Evolutionary conservation across 2,113 vertebrate genomes (phyloP), one percentile per base, ranked within the genome.

Genomic region (Varanus salvator): DNA sequence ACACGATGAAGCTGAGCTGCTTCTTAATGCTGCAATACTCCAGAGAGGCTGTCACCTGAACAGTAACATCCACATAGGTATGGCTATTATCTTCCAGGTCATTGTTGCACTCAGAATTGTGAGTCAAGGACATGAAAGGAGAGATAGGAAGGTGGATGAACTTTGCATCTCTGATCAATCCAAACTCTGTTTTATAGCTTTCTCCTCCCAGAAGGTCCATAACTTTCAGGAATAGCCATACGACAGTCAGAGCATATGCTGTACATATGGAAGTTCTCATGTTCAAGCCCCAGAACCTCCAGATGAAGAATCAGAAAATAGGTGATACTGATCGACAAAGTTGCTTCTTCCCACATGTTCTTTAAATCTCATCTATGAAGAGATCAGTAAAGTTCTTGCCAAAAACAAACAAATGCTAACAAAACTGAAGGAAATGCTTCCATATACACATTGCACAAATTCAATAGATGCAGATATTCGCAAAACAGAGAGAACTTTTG

Each of bases 1-100:
- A 34, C 88, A 89, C 92, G 91, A 93, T 86, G 89, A 92, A 21
- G 89, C 86, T 91, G 72, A 72, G 76, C 84, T 87, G 0, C 68
- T 80, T 57, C 38, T n/a, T 23, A 75, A 52, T 87, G 31, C 76
- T 34, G 84, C 48, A 74, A 66, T 80, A 14, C 84, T 85, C 0
- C 0, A 84, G 80, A 31, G 38, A 19, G 60, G 80, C 54, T 52
- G 85, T 48, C 57, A 82, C 21, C 31, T 75, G 84, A 82, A 34
- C 78, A 83, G 88, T 81, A 75, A 48, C 25, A 48, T 11, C 38
- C 75, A 77, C 75, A 44, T 77, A 44, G 21, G 77, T 52, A 52
- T 80, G 52, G 80, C 80, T 82, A 23, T 60, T 60, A 60, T 34
- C 54, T 82, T 57, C 54, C 11, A 60, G 17, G 31, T 34, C n/a